Percentiles rank a stretch among this genome's conserved stretches.
Conservation (phyloP, 2,113 vertebrate species). For the Carettochelys insculpta region DNA sequence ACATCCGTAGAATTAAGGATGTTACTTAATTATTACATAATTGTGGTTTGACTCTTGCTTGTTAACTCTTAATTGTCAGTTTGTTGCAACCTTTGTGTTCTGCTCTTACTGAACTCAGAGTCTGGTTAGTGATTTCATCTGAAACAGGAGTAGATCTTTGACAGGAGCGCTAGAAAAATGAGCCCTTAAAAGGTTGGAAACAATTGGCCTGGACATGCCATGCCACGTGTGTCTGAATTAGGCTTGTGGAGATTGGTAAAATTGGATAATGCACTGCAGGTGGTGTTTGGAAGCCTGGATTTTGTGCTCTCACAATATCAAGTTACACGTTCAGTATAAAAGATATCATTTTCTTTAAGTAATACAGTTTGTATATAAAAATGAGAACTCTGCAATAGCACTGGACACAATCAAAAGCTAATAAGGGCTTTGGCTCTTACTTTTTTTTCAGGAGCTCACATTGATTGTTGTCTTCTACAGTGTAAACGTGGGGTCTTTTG, state of each 20-base stretch:
- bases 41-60: background rate
- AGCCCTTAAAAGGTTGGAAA: background rate
- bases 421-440: background rate
- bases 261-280: background rate
- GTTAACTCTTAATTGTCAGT: background rate
- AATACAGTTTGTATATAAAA: background rate
- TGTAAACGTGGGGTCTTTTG: background rate
- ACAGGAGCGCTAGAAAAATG: background rate
- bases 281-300: background rate
- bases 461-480: background rate
- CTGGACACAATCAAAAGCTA: background rate
- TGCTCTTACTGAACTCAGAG: background rate
- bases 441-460: background rate
- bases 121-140: background rate
- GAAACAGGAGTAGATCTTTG: background rate
- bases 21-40: background rate
- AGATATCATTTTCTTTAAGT: background rate
- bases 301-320: background rate
- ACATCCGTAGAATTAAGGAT: background rate
- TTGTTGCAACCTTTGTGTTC: background rate
- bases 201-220: background rate
- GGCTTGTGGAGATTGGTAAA: background rate
- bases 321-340: background rate
- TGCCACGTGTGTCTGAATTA: background rate
- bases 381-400: background rate